Conservation (phyloP, 2,797 vertebrate genomes). For the Pipistrellus pipistrellus region DNA sequence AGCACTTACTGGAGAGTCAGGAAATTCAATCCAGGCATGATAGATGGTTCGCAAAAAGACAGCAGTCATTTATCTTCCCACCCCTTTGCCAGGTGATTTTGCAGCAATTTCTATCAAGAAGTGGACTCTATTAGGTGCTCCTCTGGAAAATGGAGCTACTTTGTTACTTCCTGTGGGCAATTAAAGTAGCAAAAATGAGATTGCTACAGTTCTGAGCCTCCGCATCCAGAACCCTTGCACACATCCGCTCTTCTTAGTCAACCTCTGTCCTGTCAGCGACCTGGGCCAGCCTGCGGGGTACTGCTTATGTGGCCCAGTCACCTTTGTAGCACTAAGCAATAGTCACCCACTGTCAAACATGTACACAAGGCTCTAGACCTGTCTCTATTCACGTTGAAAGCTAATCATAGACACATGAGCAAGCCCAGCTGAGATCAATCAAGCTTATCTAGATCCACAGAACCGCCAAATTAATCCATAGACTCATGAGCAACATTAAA, state of each 20-base stretch:
- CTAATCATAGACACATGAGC: not conserved
- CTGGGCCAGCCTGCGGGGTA: not conserved
- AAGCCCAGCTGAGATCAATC: not conserved
- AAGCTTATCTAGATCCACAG: not conserved
- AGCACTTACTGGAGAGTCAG: constrained; percentile 31
- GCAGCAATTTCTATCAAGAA: constrained; percentile 34
- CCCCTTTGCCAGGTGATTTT: not conserved
- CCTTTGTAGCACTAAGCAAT: not conserved
- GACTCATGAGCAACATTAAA: not conserved
- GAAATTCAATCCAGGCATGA: constrained; percentile 17
- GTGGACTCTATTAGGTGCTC: not conserved
- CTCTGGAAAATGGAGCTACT: not conserved
- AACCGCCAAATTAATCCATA: not conserved
- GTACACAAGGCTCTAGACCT: rapidly evolving
- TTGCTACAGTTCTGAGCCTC: not conserved
- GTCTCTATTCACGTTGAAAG: not conserved
- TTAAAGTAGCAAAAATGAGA: not conserved
- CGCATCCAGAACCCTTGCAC: no score
- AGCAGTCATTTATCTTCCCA: not conserved
- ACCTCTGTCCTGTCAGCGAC: not conserved
- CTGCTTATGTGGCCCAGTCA: not conserved
- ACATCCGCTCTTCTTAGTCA: not conserved
- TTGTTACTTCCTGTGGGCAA: not conserved
- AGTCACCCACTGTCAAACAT: not conserved
- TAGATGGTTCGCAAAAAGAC: constrained; percentile 25